Evolutionary conservation across 2,113 vertebrate species (phyloP).

Genomic region (Leucoraja erinaceus): DNA sequence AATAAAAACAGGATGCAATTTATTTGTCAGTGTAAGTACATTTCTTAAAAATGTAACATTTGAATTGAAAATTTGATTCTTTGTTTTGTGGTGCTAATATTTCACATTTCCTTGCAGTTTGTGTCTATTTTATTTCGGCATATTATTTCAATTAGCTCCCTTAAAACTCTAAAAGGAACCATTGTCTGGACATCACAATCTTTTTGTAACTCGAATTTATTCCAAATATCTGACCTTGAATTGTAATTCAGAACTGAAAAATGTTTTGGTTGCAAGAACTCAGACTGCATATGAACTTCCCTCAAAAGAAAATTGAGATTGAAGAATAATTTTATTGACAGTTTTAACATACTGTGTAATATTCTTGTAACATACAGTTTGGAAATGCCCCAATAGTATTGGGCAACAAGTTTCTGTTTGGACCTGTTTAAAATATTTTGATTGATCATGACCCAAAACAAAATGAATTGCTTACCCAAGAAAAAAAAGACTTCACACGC

Average conservation of each 20-base stretch:
- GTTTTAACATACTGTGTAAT: not conserved
- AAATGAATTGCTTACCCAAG: not conserved
- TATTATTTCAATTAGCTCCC: not conserved
- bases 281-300: not conserved
- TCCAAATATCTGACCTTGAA: not conserved
- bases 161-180: not conserved
- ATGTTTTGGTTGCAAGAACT: not conserved
- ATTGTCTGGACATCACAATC: not conserved
- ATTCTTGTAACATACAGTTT: not conserved
- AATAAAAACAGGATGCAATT: not conserved
- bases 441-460: constrained; percentile 10
- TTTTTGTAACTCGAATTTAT: not conserved
- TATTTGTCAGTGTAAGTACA: not conserved
- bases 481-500: not conserved
- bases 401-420: not conserved
- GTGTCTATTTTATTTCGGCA: not conserved
- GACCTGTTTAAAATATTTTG: not conserved
- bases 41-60: not conserved
- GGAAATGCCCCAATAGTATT: not conserved
- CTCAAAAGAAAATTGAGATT: not conserved
- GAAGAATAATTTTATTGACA: not conserved
- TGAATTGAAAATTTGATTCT: not conserved
- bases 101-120: too few species aligned
- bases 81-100: not conserved
- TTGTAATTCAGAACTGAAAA: not conserved